Percentiles rank a stretch among this genome's conserved stretches.
These are phyloP conservation scores for Drosophila algonquin DNA, from an alignment of 2,888 invertebrate species.

Conservation along the genomic window DNA sequence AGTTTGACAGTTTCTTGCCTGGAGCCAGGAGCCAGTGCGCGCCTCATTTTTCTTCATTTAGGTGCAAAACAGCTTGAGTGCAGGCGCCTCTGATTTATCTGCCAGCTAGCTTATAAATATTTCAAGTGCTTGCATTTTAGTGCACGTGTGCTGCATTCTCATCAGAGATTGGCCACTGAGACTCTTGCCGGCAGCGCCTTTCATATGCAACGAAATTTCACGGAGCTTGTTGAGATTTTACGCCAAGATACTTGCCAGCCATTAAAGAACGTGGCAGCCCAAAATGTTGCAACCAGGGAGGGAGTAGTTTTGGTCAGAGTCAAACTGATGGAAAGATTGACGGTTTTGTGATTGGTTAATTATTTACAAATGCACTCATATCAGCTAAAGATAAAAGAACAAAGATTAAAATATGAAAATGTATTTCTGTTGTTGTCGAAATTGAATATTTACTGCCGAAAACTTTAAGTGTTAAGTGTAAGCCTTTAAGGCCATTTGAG, in stretches of 20 bases:
- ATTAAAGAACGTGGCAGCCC: slow-evolving; percentile 34
- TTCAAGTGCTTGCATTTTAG: slow-evolving; percentile 76
- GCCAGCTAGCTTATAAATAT: slow-evolving; percentile 72
- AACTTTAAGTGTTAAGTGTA: not conserved
- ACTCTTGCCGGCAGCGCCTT: slow-evolving; percentile 39
- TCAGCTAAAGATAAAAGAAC: no score
- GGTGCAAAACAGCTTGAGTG: slow-evolving; percentile 36
- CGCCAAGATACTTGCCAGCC: slow-evolving; percentile 43
- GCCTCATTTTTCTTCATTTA: slow-evolving; percentile 74
- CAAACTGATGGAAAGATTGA: slow-evolving; percentile 4
- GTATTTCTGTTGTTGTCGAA: no score
- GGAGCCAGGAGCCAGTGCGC: slow-evolving; percentile 37
- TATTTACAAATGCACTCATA: slow-evolving; percentile 2
- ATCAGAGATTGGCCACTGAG: slow-evolving; percentile 46
- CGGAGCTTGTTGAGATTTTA: slow-evolving; percentile 49
- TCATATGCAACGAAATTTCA: slow-evolving; percentile 60
- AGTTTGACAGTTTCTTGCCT: slow-evolving; percentile 50
- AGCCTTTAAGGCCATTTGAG: not conserved
- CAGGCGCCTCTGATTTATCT: slow-evolving; percentile 69
- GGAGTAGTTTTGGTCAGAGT: not conserved
- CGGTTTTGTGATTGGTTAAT: slow-evolving; percentile 29
- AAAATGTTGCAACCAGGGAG: slow-evolving; percentile 14
- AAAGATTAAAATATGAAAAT: no score
- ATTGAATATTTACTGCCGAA: no score
- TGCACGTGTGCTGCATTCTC: slow-evolving; percentile 78